Evolutionary conservation across 2,113 vertebrate species (phyloP).

Genomic region (Myxocyprinus asiaticus): DNA sequence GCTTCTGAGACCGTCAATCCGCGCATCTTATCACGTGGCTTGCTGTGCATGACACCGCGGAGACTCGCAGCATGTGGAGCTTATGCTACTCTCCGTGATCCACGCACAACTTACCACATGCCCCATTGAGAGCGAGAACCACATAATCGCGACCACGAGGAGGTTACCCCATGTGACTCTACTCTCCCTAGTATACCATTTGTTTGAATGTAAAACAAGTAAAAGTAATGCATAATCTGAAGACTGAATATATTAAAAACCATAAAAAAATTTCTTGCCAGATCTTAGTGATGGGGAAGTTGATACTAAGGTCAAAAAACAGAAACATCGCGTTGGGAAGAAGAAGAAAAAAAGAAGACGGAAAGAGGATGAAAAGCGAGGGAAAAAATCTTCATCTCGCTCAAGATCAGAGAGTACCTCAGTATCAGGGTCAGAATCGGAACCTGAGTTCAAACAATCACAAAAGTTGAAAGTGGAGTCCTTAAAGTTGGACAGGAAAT

Average conservation of each 20-base stretch:
- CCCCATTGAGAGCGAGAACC: no score
- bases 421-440: slow-evolving; percentile 74
- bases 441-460: slow-evolving; percentile 65
- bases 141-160: no score
- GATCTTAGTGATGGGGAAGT: slow-evolving; percentile 60
- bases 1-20: no score
- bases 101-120: no score
- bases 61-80: no score
- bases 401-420: slow-evolving; percentile 76
- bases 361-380: slow-evolving; percentile 73
- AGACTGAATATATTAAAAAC: background rate
- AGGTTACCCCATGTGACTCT: no score
- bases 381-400: slow-evolving; percentile 76
- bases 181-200: no score
- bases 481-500: slow-evolving; percentile 57
- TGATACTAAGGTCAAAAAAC: slow-evolving; percentile 73
- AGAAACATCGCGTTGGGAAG: slow-evolving; percentile 73
- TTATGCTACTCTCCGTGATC: no score
- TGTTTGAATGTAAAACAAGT: no score
- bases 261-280: slow-evolving; percentile 32
- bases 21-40: no score
- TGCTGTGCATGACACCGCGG: background rate
- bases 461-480: slow-evolving; percentile 55
- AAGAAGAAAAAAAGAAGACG: slow-evolving; percentile 79
- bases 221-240: no score